Evolutionary conservation across 2,797 vertebrate species (phyloP).

Genomic region (Phalloptychus januarius): DNA sequence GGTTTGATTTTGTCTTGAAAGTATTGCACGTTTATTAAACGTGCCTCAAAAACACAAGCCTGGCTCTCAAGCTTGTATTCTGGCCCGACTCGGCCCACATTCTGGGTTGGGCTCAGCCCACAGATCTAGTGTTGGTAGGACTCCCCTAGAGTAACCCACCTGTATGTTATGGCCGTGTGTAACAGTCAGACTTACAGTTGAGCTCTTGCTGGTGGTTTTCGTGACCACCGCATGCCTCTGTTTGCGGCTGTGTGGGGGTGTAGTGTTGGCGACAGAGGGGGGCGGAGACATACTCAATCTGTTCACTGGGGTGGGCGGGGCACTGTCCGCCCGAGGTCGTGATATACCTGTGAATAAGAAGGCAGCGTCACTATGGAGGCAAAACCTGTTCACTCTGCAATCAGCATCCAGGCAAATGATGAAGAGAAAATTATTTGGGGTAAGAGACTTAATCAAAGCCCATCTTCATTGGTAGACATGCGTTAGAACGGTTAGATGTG

Average conservation of each 20-base stretch:
- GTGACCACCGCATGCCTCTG: constrained; percentile 90
- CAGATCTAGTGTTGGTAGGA: no score
- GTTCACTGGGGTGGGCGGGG: constrained; percentile 93
- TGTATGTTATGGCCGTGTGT: not conserved
- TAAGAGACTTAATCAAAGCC: constrained; percentile 48
- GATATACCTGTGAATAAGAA: constrained; percentile 86
- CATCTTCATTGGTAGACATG: constrained; percentile 62
- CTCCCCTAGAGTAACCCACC: not conserved
- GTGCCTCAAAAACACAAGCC: no score
- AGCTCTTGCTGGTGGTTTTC: constrained; percentile 91
- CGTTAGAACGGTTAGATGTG: constrained; percentile 57
- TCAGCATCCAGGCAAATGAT: not conserved
- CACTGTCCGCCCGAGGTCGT: constrained; percentile 91
- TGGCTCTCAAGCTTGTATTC: no score
- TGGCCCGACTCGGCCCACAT: no score
- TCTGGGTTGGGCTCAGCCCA: no score
- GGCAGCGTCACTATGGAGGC: constrained; percentile 5
- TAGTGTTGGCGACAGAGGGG: constrained; percentile 87
- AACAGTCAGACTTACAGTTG: constrained; percentile 82
- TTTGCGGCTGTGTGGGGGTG: constrained; percentile 92
- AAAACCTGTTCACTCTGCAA: not conserved
- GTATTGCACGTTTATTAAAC: no score
- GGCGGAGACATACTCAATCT: constrained; percentile 93
- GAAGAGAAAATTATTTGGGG: constrained; percentile 6
- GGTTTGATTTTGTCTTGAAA: no score